Conservation (phyloP, 2,797 vertebrate genomes). For the Rhynchonycteris naso region DNA sequence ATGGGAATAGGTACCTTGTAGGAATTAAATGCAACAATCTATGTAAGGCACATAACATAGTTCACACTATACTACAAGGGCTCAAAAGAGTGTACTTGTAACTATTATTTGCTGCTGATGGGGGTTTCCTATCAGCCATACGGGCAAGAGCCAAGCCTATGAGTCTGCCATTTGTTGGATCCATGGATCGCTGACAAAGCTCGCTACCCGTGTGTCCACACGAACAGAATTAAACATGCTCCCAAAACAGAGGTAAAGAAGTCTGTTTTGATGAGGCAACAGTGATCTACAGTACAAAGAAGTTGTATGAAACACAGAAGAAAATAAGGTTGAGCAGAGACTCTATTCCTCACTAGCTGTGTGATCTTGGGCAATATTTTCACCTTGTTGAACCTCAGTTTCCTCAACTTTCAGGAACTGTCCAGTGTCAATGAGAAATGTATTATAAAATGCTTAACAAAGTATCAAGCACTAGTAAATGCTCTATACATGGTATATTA, state of each 20-base stretch:
- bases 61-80: not conserved
- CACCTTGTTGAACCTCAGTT: not conserved
- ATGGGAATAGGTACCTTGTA: not conserved
- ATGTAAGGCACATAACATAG: not conserved
- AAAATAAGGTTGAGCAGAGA: not conserved
- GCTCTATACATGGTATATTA: not conserved
- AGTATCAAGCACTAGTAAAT: constrained; percentile 50
- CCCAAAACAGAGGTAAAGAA: not conserved
- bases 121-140: not conserved
- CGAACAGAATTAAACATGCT: not conserved
- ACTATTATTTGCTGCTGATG: not conserved
- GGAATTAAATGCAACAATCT: constrained; percentile 38
- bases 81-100: not conserved
- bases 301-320: not conserved
- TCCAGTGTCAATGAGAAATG: constrained; percentile 43
- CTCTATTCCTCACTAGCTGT: not conserved
- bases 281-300: not conserved
- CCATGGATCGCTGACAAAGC: not conserved
- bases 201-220: not conserved
- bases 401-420: not conserved
- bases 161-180: not conserved
- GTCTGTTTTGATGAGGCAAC: not conserved
- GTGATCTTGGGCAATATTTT: not conserved
- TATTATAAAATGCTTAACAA: constrained; percentile 30
- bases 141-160: not conserved